Evolutionary conservation across 2,888 invertebrate species (phyloP).

Genomic region (Cerastoderma edule): DNA sequence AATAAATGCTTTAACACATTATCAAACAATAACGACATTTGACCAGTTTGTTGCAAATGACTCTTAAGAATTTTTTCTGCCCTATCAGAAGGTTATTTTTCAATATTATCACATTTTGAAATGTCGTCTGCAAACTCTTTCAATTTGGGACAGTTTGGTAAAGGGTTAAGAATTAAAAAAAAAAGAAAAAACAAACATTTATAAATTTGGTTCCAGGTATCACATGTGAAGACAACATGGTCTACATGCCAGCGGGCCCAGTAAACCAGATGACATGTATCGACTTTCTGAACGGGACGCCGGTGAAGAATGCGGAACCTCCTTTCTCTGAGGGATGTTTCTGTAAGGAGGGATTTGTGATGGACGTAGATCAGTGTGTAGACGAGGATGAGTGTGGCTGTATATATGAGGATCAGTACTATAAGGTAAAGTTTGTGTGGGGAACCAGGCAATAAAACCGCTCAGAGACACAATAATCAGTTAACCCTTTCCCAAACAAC

Average conservation of each 20-base stretch:
- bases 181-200: not conserved
- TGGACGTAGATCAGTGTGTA: slow-evolving; percentile 68
- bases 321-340: slow-evolving; percentile 68
- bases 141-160: not conserved
- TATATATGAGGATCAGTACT: slow-evolving; percentile 58
- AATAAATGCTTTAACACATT: too few relatives aligned
- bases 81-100: too few relatives aligned
- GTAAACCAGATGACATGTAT: slow-evolving; percentile 45
- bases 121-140: too few relatives aligned
- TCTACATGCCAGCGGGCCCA: slow-evolving; percentile 58
- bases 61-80: too few relatives aligned
- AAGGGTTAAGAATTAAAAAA: not conserved
- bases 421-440: slow-evolving; percentile 41
- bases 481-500: too few relatives aligned
- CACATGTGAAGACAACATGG: slow-evolving; percentile 63
- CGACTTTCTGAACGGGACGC: slow-evolving; percentile 22
- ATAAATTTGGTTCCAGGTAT: slow-evolving; percentile 30
- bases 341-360: slow-evolving; percentile 65
- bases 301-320: not conserved
- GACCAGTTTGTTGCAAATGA: too few relatives aligned
- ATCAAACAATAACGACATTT: too few relatives aligned
- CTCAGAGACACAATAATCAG: too few relatives aligned
- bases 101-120: too few relatives aligned
- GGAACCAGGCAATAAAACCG: too few relatives aligned
- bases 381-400: slow-evolving; percentile 73